A percentile compares a stretch with the other conserved stretches of the same genome.
Evolutionary conservation across 2,888 invertebrate genomes (phyloP).

Genomic region (Choreutis nemorana): DNA sequence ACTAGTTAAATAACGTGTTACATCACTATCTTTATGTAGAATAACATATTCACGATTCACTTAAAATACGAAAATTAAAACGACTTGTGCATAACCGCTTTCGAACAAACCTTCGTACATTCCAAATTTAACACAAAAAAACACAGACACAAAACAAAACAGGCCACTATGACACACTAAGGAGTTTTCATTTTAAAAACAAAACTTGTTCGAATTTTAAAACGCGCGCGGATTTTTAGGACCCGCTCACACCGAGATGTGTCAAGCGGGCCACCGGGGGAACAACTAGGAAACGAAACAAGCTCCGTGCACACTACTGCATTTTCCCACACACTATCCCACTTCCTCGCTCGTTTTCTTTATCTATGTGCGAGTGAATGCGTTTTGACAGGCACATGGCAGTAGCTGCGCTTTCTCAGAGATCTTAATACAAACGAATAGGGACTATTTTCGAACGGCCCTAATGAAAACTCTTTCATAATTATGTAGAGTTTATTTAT

Average conservation of each 20-base stretch:
- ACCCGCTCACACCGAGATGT: constrained; percentile 57
- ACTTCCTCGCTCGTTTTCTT: constrained; percentile 18
- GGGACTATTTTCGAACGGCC: too few species aligned
- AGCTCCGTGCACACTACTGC: constrained; percentile 23
- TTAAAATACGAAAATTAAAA: constrained; percentile 1
- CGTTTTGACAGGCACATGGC: constrained; percentile 44
- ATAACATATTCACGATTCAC: constrained; percentile 2
- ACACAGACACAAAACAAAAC: constrained; percentile 14
- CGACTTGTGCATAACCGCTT: constrained; percentile 13
- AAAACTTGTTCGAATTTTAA: constrained; percentile 22
- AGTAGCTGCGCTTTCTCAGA: too few species aligned
- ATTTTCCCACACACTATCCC: constrained; percentile 22
- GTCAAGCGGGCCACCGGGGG: constrained; percentile 58
- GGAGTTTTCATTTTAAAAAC: constrained; percentile 11
- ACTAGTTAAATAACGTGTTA: constrained; percentile 17
- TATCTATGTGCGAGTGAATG: constrained; percentile 35
- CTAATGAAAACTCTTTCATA: too few species aligned
- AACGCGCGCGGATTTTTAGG: constrained; percentile 52
- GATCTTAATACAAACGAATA: too few species aligned
- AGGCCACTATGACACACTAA: constrained; percentile 11
- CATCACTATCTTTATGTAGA: constrained; percentile 18
- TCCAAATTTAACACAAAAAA: constrained; percentile 13
- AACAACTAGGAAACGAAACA: constrained; percentile 61
- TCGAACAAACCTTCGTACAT: constrained; percentile 29
- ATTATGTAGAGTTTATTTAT: constrained; percentile 44